Base-by-base conservation (phyloP, 2,888 invertebrate genomes). In the Limnephilus marmoratus region DNA sequence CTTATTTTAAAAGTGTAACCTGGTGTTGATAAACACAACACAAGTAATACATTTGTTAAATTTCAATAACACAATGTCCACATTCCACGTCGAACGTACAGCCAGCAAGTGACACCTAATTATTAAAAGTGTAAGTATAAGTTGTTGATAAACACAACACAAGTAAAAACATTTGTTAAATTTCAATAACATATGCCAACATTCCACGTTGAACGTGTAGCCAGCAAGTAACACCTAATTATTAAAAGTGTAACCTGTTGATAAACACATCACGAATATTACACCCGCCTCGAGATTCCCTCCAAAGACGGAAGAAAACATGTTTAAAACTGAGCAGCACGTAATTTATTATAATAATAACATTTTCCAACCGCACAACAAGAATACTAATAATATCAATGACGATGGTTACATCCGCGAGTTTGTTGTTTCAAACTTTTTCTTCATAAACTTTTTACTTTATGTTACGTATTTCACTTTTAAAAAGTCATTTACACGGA, bases 311-410 rank as follows among this genome's bases (percentile, higher is more conserved):
- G 13, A 29, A 49, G 86, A 49, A 86, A 41, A 86, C 86, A 86
- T 86, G 24, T 86, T 86, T 86, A 49, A 41, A 86, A 86, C 86
- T 45, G 49, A 86, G n/a, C 49, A 24, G 41, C 86, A 41, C 41
- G 49, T 45, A 86, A 41, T 86, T 86, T 86, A 86, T 86, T 86
- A 86, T 86, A n/a, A 86, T 13, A 86, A 86, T 68, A 68, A 68
- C 34, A 83, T 86, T 86, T 45, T 45, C 29, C 29, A 13, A 86
- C 86, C 37, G 41, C 86, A 45, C 86, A 86, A 29, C 41, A 12
- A 41, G 86, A 86, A 86, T 86, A 83, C 37, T 83, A 83, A 83
- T 83, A 83, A 83, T 45, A 86, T 45, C 49, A 29, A 45, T 45
- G 86, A 45, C 49, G 49, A 86, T 15, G 49, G 49, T 29, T 13